Evolutionary conservation across 2,797 vertebrate genomes (phyloP), one percentile per base, ranked within the genome.

Genomic region (Triplophysa yarkandensis): DNA sequence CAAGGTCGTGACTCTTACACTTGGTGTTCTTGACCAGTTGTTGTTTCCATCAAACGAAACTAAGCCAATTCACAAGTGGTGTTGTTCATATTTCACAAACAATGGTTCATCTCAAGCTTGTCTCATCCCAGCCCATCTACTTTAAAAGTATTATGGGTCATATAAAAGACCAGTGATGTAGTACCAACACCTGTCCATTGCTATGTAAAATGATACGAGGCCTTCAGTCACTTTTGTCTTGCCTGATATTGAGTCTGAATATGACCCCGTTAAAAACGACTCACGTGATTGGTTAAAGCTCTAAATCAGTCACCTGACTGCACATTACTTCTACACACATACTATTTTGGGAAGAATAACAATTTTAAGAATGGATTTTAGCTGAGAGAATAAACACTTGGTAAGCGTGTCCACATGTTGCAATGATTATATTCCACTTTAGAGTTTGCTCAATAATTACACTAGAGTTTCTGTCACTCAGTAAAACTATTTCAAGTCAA

Each of bases 61-160:
- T 48, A 55, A 68, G 44, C 27, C 32, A 77, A 77, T 62, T 62
- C 21, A 36, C 72, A 57, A 71, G 34, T 46, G 39, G 9, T 43
- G 62, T 72, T 74, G 44, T 64, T 80, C 44, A 44, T 69, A 72
- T 82, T 80, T 80, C 78, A 80, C 43, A 30, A 78, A 80, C 78
- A 82, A 80, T 36, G 30, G 55, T 34, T 41, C 27, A 66, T 78
- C 64, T 73, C 54, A 32, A 27, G 19, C 66, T 57, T 68, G 27
- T 36, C 68, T 66, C 61, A 66, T 57, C 67, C 32, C 64, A 63
- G 60, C 65, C 65, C 81, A 64, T 85, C 77, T 81, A 85, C 84
- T 89, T 93, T 86, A 92, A 92, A n/a, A 88, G 80, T 86, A 91
- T 89, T 81, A 91, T 84, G 86, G 77, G 85, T 83, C 85, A 90